Evolutionary conservation across 2,113 vertebrate species (phyloP), one percentile per base, ranked within the genome.

Genomic region (Psophia crepitans): DNA sequence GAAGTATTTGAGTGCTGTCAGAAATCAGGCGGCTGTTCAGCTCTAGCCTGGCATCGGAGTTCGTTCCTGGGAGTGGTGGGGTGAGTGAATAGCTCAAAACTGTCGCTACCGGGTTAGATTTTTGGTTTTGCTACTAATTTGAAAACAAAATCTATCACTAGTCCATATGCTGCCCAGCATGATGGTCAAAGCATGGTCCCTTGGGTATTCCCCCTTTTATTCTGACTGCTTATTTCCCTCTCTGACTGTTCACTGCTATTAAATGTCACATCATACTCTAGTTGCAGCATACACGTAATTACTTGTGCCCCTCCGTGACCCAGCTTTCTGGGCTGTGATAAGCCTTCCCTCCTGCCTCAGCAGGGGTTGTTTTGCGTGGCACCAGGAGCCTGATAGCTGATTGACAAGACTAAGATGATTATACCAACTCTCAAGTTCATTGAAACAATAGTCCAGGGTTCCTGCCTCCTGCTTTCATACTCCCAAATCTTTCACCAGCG

Each of bases 11-110:
- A 78, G 60, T 26, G 76, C 63, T 88, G 76, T 80, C 76, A 87
- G 85, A 74, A 73, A 57, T 76, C 51, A 39, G 53, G 66, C 3
- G 3, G 21, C 39, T 46, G 24, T 86, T 88, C 68, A 84, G 53
- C 48, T 78, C 33, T 53, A 41, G 44, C 0, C 0, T 63, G 71
- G 54, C 51, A 30, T 69, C 1, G 0, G 37, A 39, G 12, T 56
- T 94, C 16, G 14, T 90, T 90, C 56, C 46, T 63, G 63, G 76
- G 32, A 51, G 41, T 18, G 39, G 37, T 4, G 5, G 9, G 4
- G 3, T 15, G 51, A 77, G 27, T 8, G 43, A 66, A 19, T 16
- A 53, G 33, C 85, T 93, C 44, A 18, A n/a, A 61, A 44, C 19
- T 51, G 74, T 7, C 65, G 90, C 75, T 54, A 2, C 27, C 66